A percentile compares a stretch with the other conserved stretches of the same genome.
Conservation (phyloP, 2,113 vertebrate species). For the Cichladusa arquata region DNA sequence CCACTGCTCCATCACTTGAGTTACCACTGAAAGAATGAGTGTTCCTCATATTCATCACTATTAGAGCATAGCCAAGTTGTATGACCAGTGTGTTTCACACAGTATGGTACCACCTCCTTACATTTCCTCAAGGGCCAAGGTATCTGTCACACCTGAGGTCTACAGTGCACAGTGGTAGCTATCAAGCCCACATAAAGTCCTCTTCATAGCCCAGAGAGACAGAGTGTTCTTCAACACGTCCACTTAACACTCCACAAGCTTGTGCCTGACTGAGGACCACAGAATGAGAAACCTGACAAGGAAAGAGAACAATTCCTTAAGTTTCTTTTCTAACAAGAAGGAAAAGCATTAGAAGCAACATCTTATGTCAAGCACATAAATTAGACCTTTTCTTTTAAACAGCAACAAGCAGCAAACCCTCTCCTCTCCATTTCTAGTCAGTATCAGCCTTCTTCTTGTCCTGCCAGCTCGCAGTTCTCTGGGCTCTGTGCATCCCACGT, state of each 20-base stretch:
- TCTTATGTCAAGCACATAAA: neutral
- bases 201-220: neutral
- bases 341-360: neutral
- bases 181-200: neutral
- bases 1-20: neutral
- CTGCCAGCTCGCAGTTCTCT: neutral
- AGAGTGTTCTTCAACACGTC: neutral
- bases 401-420: neutral
- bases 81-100: neutral
- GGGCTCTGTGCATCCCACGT: neutral
- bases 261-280: fast-evolving
- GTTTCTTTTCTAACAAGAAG: neutral
- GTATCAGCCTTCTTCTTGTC: neutral
- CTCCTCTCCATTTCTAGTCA: neutral
- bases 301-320: neutral
- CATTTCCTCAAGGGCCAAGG: neutral
- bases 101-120: neutral
- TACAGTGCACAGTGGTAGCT: neutral
- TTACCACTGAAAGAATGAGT: fast-evolving
- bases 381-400: neutral
- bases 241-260: neutral
- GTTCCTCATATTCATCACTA: fast-evolving
- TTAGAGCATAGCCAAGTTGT: neutral
- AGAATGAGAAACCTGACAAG: neutral
- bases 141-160: neutral